Evolutionary conservation across 2,113 vertebrate genomes (phyloP).

Genomic region (Laticauda laticaudata): DNA sequence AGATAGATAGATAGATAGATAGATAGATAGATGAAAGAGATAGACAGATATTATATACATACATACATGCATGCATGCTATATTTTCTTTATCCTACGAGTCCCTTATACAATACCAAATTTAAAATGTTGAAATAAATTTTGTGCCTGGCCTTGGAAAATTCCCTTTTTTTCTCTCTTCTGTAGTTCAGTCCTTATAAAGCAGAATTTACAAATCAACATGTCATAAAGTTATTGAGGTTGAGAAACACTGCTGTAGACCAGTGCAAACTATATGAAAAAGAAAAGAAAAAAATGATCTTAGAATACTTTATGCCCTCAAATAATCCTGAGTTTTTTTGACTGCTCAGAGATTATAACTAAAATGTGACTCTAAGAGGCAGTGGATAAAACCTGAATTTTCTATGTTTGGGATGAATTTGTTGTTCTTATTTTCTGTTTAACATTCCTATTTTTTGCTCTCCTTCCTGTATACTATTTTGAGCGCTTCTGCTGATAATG

Average conservation of each 20-base stretch:
- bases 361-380: not conserved
- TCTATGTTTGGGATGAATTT: not conserved
- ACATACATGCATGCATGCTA: too few species aligned
- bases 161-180: not conserved
- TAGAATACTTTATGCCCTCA: conserved; percentile 53
- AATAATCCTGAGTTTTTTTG: conserved; percentile 34
- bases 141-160: not conserved
- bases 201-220: not conserved
- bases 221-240: not conserved
- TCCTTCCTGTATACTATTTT: not conserved
- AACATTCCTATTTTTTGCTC: not conserved
- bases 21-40: too few species aligned
- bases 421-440: not conserved
- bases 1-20: too few species aligned
- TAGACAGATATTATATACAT: too few species aligned
- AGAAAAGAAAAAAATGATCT: conserved; percentile 45
- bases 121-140: not conserved
- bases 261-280: conserved; percentile 39
- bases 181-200: not conserved
- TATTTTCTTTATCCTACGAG: not conserved
- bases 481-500: not conserved
- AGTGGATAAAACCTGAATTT: not conserved
- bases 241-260: not conserved
- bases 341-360: not conserved
- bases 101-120: not conserved